A percentile compares a stretch with the other conserved stretches of the same genome.
Evolutionary conservation across 2,113 vertebrate genomes (phyloP).

Genomic region (Glaucidium brasilianum): DNA sequence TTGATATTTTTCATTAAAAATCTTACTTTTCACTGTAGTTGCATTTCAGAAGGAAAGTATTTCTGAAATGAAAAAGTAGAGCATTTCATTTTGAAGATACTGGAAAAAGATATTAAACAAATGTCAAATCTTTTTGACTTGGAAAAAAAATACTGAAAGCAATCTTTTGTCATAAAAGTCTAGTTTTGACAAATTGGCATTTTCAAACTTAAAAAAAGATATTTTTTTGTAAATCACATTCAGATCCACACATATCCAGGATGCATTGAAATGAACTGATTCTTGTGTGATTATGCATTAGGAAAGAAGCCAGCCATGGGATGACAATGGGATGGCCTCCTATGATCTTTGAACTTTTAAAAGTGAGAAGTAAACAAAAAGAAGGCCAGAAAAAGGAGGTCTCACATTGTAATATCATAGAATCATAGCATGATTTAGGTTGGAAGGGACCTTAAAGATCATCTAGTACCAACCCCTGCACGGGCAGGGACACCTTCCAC

Average conservation of each 20-base stretch:
- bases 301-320: background rate
- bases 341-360: background rate
- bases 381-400: background rate
- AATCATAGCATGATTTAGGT: no score
- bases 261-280: background rate
- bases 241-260: background rate
- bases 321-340: background rate
- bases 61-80: background rate
- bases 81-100: background rate
- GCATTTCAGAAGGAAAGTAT: background rate
- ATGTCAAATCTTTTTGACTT: background rate
- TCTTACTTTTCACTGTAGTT: background rate
- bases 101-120: constrained; percentile 1
- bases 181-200: background rate
- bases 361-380: background rate
- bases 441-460: no score
- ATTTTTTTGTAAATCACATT: background rate
- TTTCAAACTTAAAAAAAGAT: background rate
- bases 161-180: background rate
- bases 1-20: background rate
- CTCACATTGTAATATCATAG: background rate
- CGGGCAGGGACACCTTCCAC: no score
- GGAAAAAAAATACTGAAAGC: background rate
- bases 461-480: no score
- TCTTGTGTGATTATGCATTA: background rate